These are phyloP conservation scores for Amphimallon solstitiale DNA, from an alignment of 2,888 invertebrate genomes.

Conservation along the genomic window DNA sequence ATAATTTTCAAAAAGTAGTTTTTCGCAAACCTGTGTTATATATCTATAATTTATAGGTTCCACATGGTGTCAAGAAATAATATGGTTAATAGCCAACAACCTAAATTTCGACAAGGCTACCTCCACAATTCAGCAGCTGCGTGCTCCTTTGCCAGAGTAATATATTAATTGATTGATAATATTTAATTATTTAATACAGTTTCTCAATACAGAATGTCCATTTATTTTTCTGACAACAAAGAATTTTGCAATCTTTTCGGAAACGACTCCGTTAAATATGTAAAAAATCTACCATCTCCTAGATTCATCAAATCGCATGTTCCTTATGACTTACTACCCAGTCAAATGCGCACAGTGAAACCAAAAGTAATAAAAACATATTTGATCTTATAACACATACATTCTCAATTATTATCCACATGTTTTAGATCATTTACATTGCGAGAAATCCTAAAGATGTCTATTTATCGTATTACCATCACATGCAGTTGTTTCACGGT, in stretches of 20 bases:
- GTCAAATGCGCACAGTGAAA: constrained; percentile 70
- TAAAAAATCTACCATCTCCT: constrained; percentile 73
- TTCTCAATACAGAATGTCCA: constrained; percentile 48
- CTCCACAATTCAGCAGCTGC: constrained; percentile 67
- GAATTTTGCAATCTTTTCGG: constrained; percentile 64
- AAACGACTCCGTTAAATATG: constrained; percentile 78
- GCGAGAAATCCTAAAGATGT: constrained; percentile 91
- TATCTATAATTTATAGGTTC: constrained; percentile 69
- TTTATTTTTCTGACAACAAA: constrained; percentile 49
- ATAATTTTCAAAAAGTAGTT: no score
- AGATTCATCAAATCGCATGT: constrained; percentile 81
- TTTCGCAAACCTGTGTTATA: not conserved
- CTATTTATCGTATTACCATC: constrained; percentile 88
- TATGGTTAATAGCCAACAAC: constrained; percentile 87
- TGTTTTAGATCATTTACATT: constrained; percentile 81
- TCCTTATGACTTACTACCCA: constrained; percentile 77
- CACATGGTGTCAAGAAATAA: constrained; percentile 94
- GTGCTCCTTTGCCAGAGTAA: constrained; percentile 80
- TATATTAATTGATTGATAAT: constrained; percentile 29
- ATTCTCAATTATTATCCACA: not conserved
- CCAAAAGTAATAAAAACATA: constrained; percentile 72
- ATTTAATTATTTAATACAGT: constrained; percentile 31
- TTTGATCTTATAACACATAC: no score
- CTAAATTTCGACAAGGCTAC: constrained; percentile 81
- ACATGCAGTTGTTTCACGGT: constrained; percentile 78